phyloP scores from a whole-genome alignment of 2,113 vertebrate species.

The Apaloderma vittatum region DNA sequence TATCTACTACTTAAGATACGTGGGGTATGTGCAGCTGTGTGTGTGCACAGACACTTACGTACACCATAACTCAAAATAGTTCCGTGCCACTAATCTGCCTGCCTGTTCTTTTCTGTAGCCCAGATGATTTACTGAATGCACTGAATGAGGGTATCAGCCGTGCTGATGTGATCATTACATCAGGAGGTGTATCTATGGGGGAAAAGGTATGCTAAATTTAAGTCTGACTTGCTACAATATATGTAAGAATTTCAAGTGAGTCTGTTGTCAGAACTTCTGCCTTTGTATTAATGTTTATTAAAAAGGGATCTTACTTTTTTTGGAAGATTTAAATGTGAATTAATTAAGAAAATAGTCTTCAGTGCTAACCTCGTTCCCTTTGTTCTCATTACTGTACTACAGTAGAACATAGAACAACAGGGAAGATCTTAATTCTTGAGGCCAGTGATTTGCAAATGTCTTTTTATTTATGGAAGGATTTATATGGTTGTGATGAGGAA shows the following conservation, averaged over 20 bases:
- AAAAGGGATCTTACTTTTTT: neutral
- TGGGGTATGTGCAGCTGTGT: neutral
- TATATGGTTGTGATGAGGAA: neutral
- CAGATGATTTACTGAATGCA: constrained; percentile 99
- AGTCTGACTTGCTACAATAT: neutral
- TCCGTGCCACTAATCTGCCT: constrained; percentile 60
- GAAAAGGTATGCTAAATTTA: constrained; percentile 90
- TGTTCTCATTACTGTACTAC: neutral
- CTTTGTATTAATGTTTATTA: neutral
- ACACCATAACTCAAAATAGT: neutral
- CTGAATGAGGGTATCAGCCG: constrained; percentile 99
- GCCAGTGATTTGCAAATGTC: neutral
- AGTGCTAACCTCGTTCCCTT: neutral
- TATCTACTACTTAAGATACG: neutral
- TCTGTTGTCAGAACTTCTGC: neutral
- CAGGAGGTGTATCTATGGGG: constrained; percentile 98
- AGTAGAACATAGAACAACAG: neutral
- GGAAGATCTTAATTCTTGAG: neutral
- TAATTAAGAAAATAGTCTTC: neutral
- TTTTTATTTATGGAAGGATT: neutral
- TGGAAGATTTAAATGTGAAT: neutral
- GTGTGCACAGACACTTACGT: neutral
- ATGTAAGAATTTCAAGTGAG: neutral
- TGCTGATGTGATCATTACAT: constrained; percentile 99
- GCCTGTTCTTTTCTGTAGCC: constrained; percentile 83